These are phyloP conservation scores for Trididemnum nubilum DNA, from an alignment of 23 tunicate species.

Conservation along the genomic window DNA sequence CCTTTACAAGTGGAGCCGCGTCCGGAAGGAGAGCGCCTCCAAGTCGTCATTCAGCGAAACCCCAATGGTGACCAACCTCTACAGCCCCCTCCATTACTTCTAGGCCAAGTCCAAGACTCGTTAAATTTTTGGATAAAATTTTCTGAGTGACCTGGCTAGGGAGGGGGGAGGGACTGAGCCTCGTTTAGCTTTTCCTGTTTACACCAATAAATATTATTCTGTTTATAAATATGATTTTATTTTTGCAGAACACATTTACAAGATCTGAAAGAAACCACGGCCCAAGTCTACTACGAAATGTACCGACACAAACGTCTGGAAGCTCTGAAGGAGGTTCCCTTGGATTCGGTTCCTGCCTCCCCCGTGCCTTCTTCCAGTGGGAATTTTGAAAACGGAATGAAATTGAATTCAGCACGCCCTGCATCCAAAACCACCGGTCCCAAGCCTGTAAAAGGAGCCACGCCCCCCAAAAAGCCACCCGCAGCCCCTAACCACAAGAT, in stretches of 20 bases:
- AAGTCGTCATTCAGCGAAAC: too few relatives aligned
- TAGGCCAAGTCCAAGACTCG: too few relatives aligned
- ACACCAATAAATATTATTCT: too few relatives aligned
- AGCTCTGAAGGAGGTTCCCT: slow-evolving; percentile 71
- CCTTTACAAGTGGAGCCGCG: too few relatives aligned
- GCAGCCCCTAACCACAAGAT: not conserved
- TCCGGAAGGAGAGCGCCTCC: too few relatives aligned
- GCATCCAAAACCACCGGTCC: not conserved
- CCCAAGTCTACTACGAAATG: slow-evolving; percentile 92
- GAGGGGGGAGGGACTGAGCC: too few relatives aligned
- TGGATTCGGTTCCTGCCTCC: slow-evolving; percentile 62
- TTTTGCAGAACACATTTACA: slow-evolving; percentile 92
- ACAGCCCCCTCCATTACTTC: too few relatives aligned
- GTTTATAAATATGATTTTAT: slow-evolving; percentile 84
- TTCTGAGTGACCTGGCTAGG: too few relatives aligned
- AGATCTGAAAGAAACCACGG: slow-evolving; percentile 92
- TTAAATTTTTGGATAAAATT: too few relatives aligned
- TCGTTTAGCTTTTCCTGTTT: too few relatives aligned
- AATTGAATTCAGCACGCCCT: not conserved
- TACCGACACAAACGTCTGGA: slow-evolving; percentile 89
- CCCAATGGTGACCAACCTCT: too few relatives aligned
- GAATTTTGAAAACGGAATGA: slow-evolving; percentile 1
- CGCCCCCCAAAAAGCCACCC: not conserved
- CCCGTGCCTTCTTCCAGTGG: not conserved
- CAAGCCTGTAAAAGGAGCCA: not conserved